phyloP scores from a whole-genome alignment of 2,113 vertebrate genomes.

The Tretioscincus oriximinensis region DNA sequence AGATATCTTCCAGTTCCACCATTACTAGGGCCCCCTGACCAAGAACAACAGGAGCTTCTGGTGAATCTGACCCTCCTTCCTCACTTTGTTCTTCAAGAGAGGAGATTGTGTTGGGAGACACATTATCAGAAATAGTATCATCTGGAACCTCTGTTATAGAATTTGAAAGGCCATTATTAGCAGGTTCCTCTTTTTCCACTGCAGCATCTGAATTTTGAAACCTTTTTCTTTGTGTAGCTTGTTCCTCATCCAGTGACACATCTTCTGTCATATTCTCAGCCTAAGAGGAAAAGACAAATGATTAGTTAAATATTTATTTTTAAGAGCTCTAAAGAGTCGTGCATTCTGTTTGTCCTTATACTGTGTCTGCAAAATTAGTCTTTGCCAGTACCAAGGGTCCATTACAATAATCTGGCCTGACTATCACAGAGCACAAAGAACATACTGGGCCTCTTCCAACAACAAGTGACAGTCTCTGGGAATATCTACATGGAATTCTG shows the following conservation, averaged over 20 bases:
- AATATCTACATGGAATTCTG: too few relatives aligned
- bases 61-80: constrained; percentile 62
- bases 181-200: constrained; percentile 56
- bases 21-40: constrained; percentile 71
- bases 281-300: constrained; percentile 45
- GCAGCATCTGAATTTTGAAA: constrained; percentile 52
- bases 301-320: too few relatives aligned
- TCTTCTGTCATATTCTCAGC: constrained; percentile 58
- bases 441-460: too few relatives aligned
- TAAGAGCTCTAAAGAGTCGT: too few relatives aligned
- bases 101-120: constrained; percentile 53
- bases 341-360: too few relatives aligned
- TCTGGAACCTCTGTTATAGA: constrained; percentile 56
- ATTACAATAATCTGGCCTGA: too few relatives aligned
- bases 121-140: constrained; percentile 65
- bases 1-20: constrained; percentile 75
- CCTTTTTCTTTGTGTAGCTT: constrained; percentile 41
- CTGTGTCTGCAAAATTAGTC: too few relatives aligned
- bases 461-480: too few relatives aligned
- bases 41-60: constrained; percentile 61
- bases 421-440: too few relatives aligned
- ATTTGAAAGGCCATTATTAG: constrained; percentile 62
- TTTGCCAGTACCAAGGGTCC: too few relatives aligned
- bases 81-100: constrained; percentile 71
- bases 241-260: constrained; percentile 47